Evolutionary conservation across 2,797 vertebrate species (phyloP).

Genomic region (Sebastes variabilis): DNA sequence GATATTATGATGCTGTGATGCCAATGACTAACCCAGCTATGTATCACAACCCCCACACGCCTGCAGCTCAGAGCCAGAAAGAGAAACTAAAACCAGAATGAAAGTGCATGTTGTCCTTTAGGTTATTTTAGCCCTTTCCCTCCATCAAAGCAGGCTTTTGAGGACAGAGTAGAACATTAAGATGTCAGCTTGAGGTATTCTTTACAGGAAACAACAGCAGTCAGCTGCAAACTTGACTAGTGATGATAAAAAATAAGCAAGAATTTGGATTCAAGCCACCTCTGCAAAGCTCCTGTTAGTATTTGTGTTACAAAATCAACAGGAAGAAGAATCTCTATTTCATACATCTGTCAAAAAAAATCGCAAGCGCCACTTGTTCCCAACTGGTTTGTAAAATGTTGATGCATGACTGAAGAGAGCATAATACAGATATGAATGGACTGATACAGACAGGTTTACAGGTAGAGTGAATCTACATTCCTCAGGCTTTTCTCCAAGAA

Average conservation of each 20-base stretch:
- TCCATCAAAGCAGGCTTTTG: constrained; percentile 15
- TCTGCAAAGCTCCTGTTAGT: constrained; percentile 5
- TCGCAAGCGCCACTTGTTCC: background rate
- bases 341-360: background rate
- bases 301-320: background rate
- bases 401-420: background rate
- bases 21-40: constrained; percentile 46
- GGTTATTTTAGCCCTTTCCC: constrained; percentile 40
- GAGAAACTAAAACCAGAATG: constrained; percentile 28
- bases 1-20: constrained; percentile 22
- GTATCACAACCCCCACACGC: constrained; percentile 42
- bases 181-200: background rate
- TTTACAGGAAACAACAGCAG: background rate
- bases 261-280: constrained; percentile 2
- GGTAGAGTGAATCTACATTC: constrained; percentile 28
- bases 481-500: background rate
- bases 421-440: background rate
- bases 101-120: constrained; percentile 47
- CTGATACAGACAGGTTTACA: constrained; percentile 30
- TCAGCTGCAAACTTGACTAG: background rate
- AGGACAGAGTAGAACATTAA: background rate
- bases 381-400: background rate
- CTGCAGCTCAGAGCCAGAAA: constrained; percentile 27
- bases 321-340: background rate
- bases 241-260: background rate